Evolutionary conservation across 2,113 vertebrate species (phyloP), one percentile per base, ranked within the genome.

Genomic region (Zosterops japonicus): DNA sequence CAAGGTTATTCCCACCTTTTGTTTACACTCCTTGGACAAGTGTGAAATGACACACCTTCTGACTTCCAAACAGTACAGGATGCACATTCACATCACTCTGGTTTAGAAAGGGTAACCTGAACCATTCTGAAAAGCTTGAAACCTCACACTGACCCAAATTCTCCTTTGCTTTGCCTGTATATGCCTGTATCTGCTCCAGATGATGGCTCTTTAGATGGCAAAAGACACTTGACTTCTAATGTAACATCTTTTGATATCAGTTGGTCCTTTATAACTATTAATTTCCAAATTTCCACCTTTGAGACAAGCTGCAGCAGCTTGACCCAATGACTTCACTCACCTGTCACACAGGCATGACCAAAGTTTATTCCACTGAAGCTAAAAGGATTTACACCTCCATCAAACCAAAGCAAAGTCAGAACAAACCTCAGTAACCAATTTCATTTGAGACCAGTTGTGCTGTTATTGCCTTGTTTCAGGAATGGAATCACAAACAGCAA

Each of bases 401-500:
- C 81, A 87, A 83, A 56, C 17, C 27, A 67, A 94, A 53, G 5
- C 12, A 85, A 57, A 7, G 10, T 59, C 46, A 80, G 67, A 79
- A 79, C 24, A 49, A 85, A 42, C 2, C 20, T 35, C 47, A 68
- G 44, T 24, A 83, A 49, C 39, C 79, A n/a, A 75, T 80, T 78
- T 57, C 4, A 60, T 18, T 70, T 70, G 49, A 67, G 46, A 83
- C 6, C 13, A n/a, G 8, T 36, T 67, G 14, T 35, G 27, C 1
- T 52, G 31, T 3, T 68, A 14, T 12, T 83, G 67, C 10, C 25
- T 25, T 8, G 0, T 67, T 86, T 74, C 12, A 55, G 60, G 49
- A 68, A 75, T 12, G 39, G 24, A 76, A 77, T 77, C 80, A n/a
- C 2, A 3, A 90, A 41, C 2, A 33, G 5, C 0, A 0, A 74